Percentiles rank a stretch among this genome's conserved stretches.
Evolutionary conservation across 1,140 invertebrate genomes (phyloP).

Genomic region (Calliphora vicina): DNA sequence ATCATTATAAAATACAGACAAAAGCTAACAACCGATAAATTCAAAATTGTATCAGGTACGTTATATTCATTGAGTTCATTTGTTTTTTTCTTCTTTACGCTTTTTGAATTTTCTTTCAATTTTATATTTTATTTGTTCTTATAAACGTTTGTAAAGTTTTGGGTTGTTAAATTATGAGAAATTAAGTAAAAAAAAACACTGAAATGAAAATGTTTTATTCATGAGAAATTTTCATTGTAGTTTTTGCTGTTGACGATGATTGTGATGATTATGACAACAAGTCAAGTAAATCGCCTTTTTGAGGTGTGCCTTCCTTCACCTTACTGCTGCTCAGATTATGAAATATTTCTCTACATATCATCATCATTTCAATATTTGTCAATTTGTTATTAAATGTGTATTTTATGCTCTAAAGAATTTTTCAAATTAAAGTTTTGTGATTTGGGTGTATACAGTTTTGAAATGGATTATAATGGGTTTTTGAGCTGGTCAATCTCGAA

Average conservation of each 20-base stretch:
- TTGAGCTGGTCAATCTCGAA: too few species aligned
- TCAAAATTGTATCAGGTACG: not conserved
- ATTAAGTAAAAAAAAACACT: slow-evolving; percentile 46
- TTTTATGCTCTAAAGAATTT: too few species aligned
- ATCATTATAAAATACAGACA: not conserved
- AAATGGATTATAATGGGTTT: too few species aligned
- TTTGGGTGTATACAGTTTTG: too few species aligned
- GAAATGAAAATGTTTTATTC: slow-evolving; percentile 55
- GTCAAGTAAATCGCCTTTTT: slow-evolving; percentile 55
- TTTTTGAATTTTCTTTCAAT: not conserved
- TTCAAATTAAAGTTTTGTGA: too few species aligned
- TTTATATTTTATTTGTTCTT: not conserved
- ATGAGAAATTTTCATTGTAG: slow-evolving; percentile 47
- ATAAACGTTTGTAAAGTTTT: not conserved
- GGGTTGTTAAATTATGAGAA: slow-evolving; percentile 54
- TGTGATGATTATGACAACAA: slow-evolving; percentile 41
- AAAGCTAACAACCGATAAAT: too few species aligned
- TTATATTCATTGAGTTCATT: slow-evolving; percentile 3
- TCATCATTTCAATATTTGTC: not conserved
- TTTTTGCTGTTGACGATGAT: not conserved
- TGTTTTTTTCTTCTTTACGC: not conserved
- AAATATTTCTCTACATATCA: slow-evolving; percentile 7
- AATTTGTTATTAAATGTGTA: not conserved
- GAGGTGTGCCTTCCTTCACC: slow-evolving; percentile 50
- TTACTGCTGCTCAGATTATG: not conserved